Evolutionary conservation across 2,888 invertebrate genomes (phyloP), one percentile per base, ranked within the genome.

Genomic region (Aquatica leii): DNA sequence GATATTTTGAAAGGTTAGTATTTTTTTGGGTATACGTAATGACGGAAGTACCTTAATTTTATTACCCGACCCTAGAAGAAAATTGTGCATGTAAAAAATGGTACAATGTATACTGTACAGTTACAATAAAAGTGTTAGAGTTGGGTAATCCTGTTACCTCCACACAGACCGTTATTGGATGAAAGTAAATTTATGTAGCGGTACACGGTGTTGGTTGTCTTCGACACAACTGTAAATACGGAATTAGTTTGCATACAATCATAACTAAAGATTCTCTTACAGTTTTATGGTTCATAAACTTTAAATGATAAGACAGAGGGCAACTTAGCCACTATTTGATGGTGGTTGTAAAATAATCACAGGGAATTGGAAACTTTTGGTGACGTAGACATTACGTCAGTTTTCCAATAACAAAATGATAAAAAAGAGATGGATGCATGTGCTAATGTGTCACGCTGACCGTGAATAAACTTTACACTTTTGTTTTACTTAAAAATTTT

Each of bases 381-480:
- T 65, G 61, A 61, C 67, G 64, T 62, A 37, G 40, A n/a, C 31
- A 34, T 62, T 57, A 20, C 66, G 53, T 61, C 67, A 60, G 41
- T 52, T 24, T 17, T 40, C 12, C 21, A 20, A n/a, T 37, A 57
- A 46, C 50, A 59, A 51, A 59, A 56, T 60, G 51, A 56, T 60
- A 65, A 57, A 58, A 64, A 61, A 66, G 35, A 34, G 57, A 20
- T 37, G 55, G 53, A 67, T 58, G 65, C 71, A 67, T 67, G 69
- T 49, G 63, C 55, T 59, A 65, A 75, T 73, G 73, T 75, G 70
- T 75, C 72, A 74, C 75, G 72, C 66, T 74, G 75, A 75, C 74
- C 75, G 71, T 70, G 51, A 69, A 65, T 74, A 69, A 75, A 74
- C 75, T 72, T 72, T 55, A 56, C 62, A 65, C 66, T 62, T 62